A percentile compares a stretch with the other conserved stretches of the same genome.
phyloP scores from a whole-genome alignment of 2,113 vertebrate genomes.

The Sminthopsis crassicaudata region DNA sequence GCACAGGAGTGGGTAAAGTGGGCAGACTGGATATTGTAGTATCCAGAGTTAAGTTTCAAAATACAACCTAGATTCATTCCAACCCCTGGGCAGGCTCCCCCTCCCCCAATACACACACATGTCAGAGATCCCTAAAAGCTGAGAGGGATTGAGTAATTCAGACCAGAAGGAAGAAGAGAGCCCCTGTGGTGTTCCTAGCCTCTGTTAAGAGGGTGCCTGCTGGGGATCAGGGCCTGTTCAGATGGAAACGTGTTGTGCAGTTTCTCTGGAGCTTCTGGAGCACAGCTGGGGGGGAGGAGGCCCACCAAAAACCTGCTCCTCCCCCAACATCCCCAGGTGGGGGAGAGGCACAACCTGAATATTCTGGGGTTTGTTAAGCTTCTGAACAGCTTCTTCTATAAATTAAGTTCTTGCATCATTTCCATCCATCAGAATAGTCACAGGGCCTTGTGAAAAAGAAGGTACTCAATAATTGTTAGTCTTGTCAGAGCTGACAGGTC shows the following conservation, averaged over 20 bases:
- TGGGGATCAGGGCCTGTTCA: not conserved
- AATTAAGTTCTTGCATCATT: not conserved
- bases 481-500: not conserved
- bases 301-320: not conserved
- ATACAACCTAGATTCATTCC: not conserved
- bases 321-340: not conserved
- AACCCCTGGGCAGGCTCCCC: not conserved
- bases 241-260: not conserved
- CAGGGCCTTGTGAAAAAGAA: not conserved
- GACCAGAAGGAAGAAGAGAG: not conserved
- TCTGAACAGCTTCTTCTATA: not conserved
- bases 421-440: not conserved
- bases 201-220: not conserved
- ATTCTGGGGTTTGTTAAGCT: not conserved
- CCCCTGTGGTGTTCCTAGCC: not conserved
- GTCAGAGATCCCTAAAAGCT: not conserved
- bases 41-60: not conserved
- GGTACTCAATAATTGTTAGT: not conserved
- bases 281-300: not conserved
- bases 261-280: not conserved
- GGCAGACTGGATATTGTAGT: not conserved
- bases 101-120: not conserved
- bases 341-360: not conserved
- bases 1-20: not conserved
- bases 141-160: not conserved